phyloP scores from a whole-genome alignment of 2,797 vertebrate genomes.

The Propithecus perrieri region DNA sequence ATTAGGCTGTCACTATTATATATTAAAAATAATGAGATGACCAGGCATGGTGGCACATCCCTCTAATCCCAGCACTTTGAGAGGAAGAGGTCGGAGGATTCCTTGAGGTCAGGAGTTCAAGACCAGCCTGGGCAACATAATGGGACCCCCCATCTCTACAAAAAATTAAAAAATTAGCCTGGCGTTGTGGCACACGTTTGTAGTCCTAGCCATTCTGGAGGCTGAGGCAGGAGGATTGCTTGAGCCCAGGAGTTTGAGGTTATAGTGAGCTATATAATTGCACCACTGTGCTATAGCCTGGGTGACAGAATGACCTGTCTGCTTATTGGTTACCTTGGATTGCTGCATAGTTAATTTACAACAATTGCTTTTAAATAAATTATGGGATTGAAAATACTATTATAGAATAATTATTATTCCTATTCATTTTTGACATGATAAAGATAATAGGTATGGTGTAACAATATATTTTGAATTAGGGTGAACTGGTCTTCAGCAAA shows the following conservation, averaged over 20 bases:
- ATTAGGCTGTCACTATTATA: constrained; percentile 8
- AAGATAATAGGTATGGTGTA: neutral
- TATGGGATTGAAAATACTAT: neutral
- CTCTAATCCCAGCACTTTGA: neutral
- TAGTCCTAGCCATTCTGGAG: neutral
- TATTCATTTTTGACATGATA: constrained; percentile 32
- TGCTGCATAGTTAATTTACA: neutral
- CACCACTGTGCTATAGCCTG: neutral
- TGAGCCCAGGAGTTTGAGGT: neutral
- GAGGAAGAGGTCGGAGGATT: neutral
- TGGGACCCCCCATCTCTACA: neutral
- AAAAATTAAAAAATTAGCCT: neutral
- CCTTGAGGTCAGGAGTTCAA: neutral
- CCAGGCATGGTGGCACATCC: neutral
- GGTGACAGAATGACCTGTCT: neutral
- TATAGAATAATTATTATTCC: neutral
- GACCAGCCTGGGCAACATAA: neutral
- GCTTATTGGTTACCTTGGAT: constrained; percentile 40
- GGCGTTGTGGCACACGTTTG: neutral
- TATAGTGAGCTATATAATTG: neutral
- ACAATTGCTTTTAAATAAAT: constrained; percentile 39
- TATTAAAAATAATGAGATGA: constrained; percentile 52
- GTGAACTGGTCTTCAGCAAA: neutral
- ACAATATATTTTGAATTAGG: constrained; percentile 35
- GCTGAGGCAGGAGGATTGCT: neutral